These are phyloP conservation scores for Drosophila phalerata DNA, from an alignment of 2,888 invertebrate species.

Conservation along the genomic window DNA sequence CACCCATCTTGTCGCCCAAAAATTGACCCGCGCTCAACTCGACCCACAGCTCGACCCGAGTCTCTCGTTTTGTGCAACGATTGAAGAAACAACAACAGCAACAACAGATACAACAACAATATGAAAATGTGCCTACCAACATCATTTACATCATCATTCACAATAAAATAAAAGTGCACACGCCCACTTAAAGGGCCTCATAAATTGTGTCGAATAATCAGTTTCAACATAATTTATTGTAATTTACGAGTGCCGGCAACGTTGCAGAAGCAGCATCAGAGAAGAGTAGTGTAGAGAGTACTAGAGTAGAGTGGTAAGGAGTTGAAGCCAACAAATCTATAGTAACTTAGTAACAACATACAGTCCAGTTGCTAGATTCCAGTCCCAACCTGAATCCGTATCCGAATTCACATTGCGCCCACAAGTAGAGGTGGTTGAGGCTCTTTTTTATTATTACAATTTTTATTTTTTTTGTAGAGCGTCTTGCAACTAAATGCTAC, in stretches of 20 bases:
- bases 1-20: conserved; percentile 66
- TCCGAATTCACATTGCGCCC: conserved; percentile 68
- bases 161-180: conserved; percentile 82
- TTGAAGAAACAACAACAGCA: conserved; percentile 19
- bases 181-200: conserved; percentile 81
- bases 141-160: conserved; percentile 82
- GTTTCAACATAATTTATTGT: conserved; percentile 81
- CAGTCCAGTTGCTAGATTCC: conserved; percentile 48
- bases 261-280: conserved; percentile 54
- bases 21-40: conserved; percentile 58
- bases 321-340: conserved; percentile 36
- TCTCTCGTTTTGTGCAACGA: conserved; percentile 41
- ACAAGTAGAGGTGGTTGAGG: conserved; percentile 42
- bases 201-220: conserved; percentile 81
- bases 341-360: conserved; percentile 46
- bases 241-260: conserved; percentile 78
- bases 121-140: conserved; percentile 67
- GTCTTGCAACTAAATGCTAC: conserved; percentile 74
- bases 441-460: conserved; percentile 21
- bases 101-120: conserved; percentile 39
- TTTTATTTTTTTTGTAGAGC: conserved; percentile 61
- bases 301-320: conserved; percentile 10
- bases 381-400: conserved; percentile 39
- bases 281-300: neutral
- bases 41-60: conserved; percentile 52